phyloP scores from a whole-genome alignment of 2,113 vertebrate species.

The Hydrochoerus hydrochaeris region DNA sequence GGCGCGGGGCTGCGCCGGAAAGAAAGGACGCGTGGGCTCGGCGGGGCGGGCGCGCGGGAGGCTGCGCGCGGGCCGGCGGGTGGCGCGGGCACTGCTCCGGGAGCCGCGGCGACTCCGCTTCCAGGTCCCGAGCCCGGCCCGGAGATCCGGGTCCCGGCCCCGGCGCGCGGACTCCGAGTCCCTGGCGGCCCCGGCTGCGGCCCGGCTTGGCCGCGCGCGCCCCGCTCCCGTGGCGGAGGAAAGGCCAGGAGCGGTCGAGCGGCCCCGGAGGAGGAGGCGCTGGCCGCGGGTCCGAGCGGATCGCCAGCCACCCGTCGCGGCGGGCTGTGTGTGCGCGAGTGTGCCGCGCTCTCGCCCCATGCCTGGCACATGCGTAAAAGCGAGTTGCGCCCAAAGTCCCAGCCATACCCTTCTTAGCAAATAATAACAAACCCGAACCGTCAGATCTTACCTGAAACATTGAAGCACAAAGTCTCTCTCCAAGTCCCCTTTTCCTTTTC shows the following conservation, averaged over 20 bases:
- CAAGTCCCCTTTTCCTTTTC: slow-evolving; percentile 83
- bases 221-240: slow-evolving; percentile 28
- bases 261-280: slow-evolving; percentile 53
- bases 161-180: neutral
- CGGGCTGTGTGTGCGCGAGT: slow-evolving; percentile 81
- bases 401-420: slow-evolving; percentile 91
- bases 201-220: neutral
- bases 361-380: slow-evolving; percentile 98
- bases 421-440: slow-evolving; percentile 92
- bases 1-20: neutral
- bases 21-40: neutral
- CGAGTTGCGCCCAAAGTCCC: slow-evolving; percentile 93
- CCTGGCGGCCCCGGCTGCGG: slow-evolving; percentile 14
- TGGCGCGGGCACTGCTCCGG: neutral
- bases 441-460: slow-evolving; percentile 96
- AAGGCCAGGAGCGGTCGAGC: neutral
- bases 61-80: neutral
- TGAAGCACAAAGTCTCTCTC: slow-evolving; percentile 86
- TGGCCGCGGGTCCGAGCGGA: slow-evolving; percentile 56
- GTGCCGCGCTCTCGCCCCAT: slow-evolving; percentile 88
- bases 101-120: neutral
- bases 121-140: slow-evolving; percentile 43
- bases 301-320: slow-evolving; percentile 63
- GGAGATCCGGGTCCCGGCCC: slow-evolving; percentile 51
- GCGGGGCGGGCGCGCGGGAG: too few relatives aligned